Base-by-base conservation (phyloP, 1,140 invertebrate genomes). In the Brachionus koreanus region DNA sequence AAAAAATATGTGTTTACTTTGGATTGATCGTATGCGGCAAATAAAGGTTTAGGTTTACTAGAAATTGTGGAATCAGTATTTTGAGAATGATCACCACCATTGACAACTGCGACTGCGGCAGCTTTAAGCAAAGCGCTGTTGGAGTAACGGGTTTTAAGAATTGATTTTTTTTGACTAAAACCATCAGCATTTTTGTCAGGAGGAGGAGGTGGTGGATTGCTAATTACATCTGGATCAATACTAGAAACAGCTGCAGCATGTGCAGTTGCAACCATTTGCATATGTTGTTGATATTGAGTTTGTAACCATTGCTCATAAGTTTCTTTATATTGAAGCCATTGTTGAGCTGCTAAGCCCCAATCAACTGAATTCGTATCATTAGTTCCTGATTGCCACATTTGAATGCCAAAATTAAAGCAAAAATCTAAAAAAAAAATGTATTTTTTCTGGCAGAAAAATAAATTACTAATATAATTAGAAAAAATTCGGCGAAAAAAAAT, bases 1-100 rank as follows among this genome's bases (percentile, higher is more conserved):
- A 72, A 39, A 67, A 72, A 72, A 72, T 72, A 37, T 39, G 19
- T 72, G 33, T 74, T 74, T 74, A 74, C 69, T 74, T 46, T 74
- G 12, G 69, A 46, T 10, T 29, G 69, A 74, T 74, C 69, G 43
- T 74, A 74, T 46, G 69, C 69, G 23, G 69, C 69, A 74, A 74
- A 74, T 74, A 74, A 74, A 46, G 69, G 69, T 74, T 74, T 74
- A 74, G 69, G 69, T 74, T 74, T 74, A 74, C 65, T 69, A 69
- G 65, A 37, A 69, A 46, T 74, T 42, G 67, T 42, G 12, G 67
- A 13, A 23, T 74, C 69, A 29, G 19, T 74, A 12, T n/a, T 16
- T 39, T 7, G 13, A 5, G 33, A n/a, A 13, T 72, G 3, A 16
- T 72, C 67, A 13, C 2, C 39, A 72, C 33, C 46, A 16, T 29